Percentiles rank a stretch among this genome's conserved stretches.
These are phyloP conservation scores for Clinocottus analis DNA, from an alignment of 2,113 vertebrate species.

Conservation along the genomic window DNA sequence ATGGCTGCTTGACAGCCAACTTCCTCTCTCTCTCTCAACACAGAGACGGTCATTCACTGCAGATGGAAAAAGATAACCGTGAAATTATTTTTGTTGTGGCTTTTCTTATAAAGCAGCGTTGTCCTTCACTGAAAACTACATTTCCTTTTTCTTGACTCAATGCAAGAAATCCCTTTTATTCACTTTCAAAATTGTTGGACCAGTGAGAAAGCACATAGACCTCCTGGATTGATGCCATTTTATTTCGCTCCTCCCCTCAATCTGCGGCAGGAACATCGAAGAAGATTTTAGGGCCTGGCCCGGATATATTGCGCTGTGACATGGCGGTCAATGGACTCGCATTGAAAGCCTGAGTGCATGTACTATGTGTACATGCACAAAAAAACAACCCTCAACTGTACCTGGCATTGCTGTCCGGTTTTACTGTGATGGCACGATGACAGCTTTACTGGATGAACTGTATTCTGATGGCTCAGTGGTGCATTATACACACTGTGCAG, in stretches of 20 bases:
- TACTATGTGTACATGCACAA: not conserved
- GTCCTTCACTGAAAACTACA: conserved; percentile 14
- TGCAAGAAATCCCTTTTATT: not conserved
- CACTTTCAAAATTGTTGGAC: not conserved
- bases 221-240: not conserved
- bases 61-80: conserved; percentile 39
- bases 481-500: not conserved
- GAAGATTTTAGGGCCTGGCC: not conserved
- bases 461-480: not conserved
- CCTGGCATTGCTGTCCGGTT: not conserved
- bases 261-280: not conserved
- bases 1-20: conserved; percentile 60
- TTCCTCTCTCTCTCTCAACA: conserved; percentile 54
- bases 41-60: conserved; percentile 51
- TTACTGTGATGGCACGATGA: not conserved
- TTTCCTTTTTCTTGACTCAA: not conserved
- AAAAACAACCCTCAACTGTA: not conserved
- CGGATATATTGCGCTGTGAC: not conserved
- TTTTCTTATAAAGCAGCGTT: conserved; percentile 16
- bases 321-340: not conserved
- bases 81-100: conserved; percentile 46
- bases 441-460: not conserved
- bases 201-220: not conserved
- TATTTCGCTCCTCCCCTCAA: not conserved
- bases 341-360: not conserved